These are phyloP conservation scores for Carposina sasakii DNA, from an alignment of 1,140 invertebrate genomes.

Conservation along the genomic window DNA sequence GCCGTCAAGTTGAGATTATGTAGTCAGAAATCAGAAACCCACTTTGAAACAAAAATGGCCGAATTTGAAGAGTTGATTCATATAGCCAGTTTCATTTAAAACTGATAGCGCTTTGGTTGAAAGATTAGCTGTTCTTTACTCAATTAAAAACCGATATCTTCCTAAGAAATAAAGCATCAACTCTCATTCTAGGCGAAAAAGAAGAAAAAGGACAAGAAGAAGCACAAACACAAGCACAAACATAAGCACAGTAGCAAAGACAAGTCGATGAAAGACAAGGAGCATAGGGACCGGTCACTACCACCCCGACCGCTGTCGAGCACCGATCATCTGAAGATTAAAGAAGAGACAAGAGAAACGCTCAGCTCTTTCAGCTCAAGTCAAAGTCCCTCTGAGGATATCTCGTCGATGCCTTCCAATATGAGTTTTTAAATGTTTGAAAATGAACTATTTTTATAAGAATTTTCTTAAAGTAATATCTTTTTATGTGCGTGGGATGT, in stretches of 20 bases:
- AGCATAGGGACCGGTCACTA: constrained; percentile 74
- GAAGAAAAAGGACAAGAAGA: constrained; percentile 88
- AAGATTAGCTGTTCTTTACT: too few relatives aligned
- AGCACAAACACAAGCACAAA: constrained; percentile 84
- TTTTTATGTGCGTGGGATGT: too few relatives aligned
- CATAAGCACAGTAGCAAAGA: constrained; percentile 84
- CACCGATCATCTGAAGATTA: constrained; percentile 62
- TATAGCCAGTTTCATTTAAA: too few relatives aligned
- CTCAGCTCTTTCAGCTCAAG: constrained; percentile 75
- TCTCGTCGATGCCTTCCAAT: constrained; percentile 51
- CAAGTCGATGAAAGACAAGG: constrained; percentile 74
- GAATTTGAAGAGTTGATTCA: too few relatives aligned
- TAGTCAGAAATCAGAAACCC: too few relatives aligned
- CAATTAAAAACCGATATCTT: too few relatives aligned
- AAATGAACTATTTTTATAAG: too few relatives aligned
- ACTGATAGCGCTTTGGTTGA: too few relatives aligned
- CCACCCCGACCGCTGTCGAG: constrained; percentile 39
- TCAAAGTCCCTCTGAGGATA: constrained; percentile 63
- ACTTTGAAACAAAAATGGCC: too few relatives aligned
- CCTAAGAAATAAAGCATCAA: background rate
- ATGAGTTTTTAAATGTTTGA: constrained; percentile 50
- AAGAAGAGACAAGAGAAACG: constrained; percentile 74
- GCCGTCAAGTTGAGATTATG: too few relatives aligned
- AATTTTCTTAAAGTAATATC: too few relatives aligned
- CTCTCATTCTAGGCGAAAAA: constrained; percentile 79